Evolutionary conservation across 2,797 vertebrate species (phyloP).

Genomic region (Sebastes wilsoni): DNA sequence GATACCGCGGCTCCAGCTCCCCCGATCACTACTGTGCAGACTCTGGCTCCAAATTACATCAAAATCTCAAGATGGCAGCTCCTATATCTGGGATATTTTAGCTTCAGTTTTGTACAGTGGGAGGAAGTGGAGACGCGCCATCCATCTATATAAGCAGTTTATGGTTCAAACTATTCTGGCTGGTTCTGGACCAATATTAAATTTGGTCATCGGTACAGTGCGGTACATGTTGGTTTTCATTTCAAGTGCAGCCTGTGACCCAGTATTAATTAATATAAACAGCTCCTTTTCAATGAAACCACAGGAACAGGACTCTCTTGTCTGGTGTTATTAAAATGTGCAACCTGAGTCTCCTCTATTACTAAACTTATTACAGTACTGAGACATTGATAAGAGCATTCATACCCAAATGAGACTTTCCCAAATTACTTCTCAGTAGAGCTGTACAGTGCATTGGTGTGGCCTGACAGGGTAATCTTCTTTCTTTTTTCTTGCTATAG

Average conservation of each 20-base stretch:
- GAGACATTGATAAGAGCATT: conserved; percentile 17
- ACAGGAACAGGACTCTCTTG: neutral
- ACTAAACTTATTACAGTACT: conserved; percentile 15
- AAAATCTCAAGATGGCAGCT: neutral
- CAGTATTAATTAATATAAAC: neutral
- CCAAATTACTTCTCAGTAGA: conserved; percentile 11
- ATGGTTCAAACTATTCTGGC: neutral
- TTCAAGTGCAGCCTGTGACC: neutral
- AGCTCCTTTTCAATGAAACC: neutral
- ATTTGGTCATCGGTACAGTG: neutral
- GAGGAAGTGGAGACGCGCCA: accelerated
- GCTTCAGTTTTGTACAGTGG: neutral
- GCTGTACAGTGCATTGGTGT: neutral
- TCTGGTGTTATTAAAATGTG: conserved; percentile 26
- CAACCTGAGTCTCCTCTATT: neutral
- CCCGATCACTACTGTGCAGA: too few species aligned
- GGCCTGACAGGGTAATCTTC: conserved; percentile 6
- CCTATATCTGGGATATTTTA: neutral
- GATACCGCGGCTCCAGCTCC: too few species aligned
- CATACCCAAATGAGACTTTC: conserved; percentile 5
- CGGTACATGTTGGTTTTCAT: neutral
- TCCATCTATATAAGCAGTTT: too few species aligned
- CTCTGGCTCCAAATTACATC: too few species aligned
- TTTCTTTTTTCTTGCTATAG: conserved; percentile 11
- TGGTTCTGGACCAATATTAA: neutral